Base-by-base conservation (phyloP, 2,797 vertebrate genomes). In the Phalloptychus januarius region DNA sequence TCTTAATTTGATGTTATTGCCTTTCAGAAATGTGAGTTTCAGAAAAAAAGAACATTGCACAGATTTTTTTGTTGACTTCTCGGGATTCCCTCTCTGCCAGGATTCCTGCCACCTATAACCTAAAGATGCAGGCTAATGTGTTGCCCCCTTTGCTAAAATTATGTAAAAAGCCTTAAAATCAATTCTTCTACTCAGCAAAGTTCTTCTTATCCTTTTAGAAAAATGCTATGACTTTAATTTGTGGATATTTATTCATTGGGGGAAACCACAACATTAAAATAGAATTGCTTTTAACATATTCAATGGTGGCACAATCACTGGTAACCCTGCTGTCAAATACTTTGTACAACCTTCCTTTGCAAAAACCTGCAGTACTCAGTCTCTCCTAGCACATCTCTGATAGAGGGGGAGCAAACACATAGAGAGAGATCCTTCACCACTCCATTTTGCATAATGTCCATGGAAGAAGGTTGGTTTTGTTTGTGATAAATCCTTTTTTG, bases 51-150 rank as follows among this genome's bases (percentile, higher is more conserved):
- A 23, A 76, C 18, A n/a, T 18, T 23, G 52, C 54, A 58, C 23
- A 45, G 16, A 31, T 75, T 1, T 69, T 23, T 63, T 56, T 76
- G 76, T 52, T 31, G 18, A 16, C 4, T 54, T 73, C 5, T 46
- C 67, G 2, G 40, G 0, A 70, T 67, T 46, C 31, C 70, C 25
- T 84, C 18, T 65, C 44, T 76, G 71, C 79, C 76, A 83, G 71
- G 75, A 75, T 36, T 75, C 71, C n/a, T 78, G 4, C 71, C 52
- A 44, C 36, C 44, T 7, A 63, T 28, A 76, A 70, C 65, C 15
- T 40, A 74, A 13, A 16, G 56, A 36, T 48, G 7, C 42, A 69
- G 65, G 44, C 5, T 44, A n/a, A 70, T 8, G 10, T 65, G 67
- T n/a, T 28, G 23, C 67, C 40, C 25, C 23, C 11, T 3, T 3